phyloP scores from a whole-genome alignment of 1,140 invertebrate genomes.

The Holotrichia oblita region DNA sequence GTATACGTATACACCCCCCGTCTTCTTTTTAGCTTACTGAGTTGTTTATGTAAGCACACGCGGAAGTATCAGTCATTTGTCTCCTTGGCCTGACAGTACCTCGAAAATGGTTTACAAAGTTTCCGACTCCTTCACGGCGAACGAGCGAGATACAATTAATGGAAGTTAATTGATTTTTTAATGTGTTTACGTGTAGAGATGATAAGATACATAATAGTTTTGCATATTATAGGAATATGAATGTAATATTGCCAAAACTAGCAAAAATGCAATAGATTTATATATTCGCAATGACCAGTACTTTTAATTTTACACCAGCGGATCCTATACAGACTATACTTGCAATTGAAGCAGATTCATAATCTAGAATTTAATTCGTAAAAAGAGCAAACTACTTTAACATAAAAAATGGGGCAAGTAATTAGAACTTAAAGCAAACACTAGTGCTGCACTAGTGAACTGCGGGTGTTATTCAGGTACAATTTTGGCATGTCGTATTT shows the following conservation, averaged over 20 bases:
- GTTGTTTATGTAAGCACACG: constrained; percentile 60
- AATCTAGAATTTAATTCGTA: too few relatives aligned
- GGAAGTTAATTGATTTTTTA: background rate
- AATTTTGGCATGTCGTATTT: too few relatives aligned
- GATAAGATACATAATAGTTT: background rate
- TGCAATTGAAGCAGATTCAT: too few relatives aligned
- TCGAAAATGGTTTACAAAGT: constrained; percentile 54
- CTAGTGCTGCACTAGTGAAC: too few relatives aligned
- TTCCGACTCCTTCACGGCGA: constrained; percentile 1
- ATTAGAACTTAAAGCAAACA: too few relatives aligned
- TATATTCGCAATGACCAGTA: too few relatives aligned
- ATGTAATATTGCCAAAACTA: background rate
- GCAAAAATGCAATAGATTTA: background rate
- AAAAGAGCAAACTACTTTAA: too few relatives aligned
- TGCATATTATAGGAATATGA: background rate
- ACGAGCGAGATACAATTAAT: constrained; percentile 4
- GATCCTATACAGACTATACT: too few relatives aligned
- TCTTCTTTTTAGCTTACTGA: constrained; percentile 46
- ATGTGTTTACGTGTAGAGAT: background rate
- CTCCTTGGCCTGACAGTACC: constrained; percentile 56
- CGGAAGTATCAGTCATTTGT: constrained; percentile 58
- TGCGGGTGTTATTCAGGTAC: too few relatives aligned
- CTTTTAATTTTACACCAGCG: too few relatives aligned
- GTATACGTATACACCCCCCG: constrained; percentile 28
- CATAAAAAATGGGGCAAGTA: too few relatives aligned